Evolutionary conservation across 2,113 vertebrate species (phyloP).

Genomic region (Chaetops frenatus): DNA sequence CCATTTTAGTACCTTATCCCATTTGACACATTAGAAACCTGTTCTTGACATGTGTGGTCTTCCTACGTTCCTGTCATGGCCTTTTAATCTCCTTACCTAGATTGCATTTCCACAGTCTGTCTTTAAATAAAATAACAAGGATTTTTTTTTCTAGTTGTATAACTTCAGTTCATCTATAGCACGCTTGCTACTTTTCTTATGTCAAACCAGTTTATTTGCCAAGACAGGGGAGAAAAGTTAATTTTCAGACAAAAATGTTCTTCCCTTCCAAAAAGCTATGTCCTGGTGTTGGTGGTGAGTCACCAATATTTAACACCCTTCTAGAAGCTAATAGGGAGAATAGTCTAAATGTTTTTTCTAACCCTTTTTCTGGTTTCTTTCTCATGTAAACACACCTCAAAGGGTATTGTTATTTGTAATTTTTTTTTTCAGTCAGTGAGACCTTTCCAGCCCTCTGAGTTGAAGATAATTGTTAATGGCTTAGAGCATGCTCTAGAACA

Average conservation of each 20-base stretch:
- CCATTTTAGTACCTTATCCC: neutral
- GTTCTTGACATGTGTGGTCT: neutral
- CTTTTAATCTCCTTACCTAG: neutral
- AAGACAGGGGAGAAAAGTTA: neutral
- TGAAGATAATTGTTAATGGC: neutral
- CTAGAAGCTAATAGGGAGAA: neutral
- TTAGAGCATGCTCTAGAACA: neutral
- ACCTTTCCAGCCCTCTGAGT: neutral
- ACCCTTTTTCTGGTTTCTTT: neutral
- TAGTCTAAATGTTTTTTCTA: neutral
- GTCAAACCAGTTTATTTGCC: neutral
- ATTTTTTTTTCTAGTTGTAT: neutral
- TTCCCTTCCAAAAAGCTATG: neutral
- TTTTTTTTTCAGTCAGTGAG: neutral
- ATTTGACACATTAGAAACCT: neutral
- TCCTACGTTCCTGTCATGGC: neutral
- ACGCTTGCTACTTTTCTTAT: neutral
- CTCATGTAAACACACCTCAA: neutral
- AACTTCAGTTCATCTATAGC: neutral
- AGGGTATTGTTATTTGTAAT: neutral
- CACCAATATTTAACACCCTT: neutral
- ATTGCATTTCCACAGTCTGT: neutral
- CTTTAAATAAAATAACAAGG: neutral
- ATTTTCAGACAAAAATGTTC: neutral
- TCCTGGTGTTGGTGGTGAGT: neutral